phyloP scores from a whole-genome alignment of 2,888 invertebrate genomes.

The Cantharis nigra region DNA sequence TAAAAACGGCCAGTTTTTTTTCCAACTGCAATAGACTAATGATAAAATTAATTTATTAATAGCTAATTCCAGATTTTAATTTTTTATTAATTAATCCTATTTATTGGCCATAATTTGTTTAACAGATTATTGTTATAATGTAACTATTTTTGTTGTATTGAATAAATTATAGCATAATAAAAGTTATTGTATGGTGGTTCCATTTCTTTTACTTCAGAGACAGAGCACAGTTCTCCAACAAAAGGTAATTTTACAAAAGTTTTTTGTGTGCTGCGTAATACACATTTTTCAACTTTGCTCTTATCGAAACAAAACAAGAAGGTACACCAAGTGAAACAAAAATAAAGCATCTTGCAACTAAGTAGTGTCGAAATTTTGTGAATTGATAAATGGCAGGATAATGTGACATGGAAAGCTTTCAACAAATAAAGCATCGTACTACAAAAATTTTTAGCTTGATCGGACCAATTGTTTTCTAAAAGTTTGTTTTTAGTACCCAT shows the following conservation, averaged over 20 bases:
- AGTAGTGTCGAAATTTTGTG: neutral
- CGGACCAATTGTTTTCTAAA: neutral
- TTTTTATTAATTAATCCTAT: neutral
- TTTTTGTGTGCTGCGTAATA: neutral
- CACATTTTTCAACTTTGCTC: neutral
- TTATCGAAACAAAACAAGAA: neutral
- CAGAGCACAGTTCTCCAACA: neutral
- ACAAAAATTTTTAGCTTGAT: neutral
- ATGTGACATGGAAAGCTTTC: neutral
- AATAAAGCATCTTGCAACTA: neutral
- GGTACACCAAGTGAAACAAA: neutral
- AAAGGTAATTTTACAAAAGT: neutral
- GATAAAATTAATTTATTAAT: neutral
- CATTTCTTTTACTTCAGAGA: neutral
- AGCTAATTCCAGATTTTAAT: neutral
- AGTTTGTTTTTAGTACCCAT: neutral
- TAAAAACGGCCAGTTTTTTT: neutral
- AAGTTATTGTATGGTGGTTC: neutral
- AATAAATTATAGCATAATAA: neutral
- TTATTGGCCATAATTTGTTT: neutral
- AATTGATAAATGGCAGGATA: neutral
- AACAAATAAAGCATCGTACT: neutral
- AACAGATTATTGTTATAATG: neutral
- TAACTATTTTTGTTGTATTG: neutral
- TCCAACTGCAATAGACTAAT: neutral